These are phyloP conservation scores for Diprion similis DNA, from an alignment of 1,140 invertebrate species.

Conservation along the genomic window DNA sequence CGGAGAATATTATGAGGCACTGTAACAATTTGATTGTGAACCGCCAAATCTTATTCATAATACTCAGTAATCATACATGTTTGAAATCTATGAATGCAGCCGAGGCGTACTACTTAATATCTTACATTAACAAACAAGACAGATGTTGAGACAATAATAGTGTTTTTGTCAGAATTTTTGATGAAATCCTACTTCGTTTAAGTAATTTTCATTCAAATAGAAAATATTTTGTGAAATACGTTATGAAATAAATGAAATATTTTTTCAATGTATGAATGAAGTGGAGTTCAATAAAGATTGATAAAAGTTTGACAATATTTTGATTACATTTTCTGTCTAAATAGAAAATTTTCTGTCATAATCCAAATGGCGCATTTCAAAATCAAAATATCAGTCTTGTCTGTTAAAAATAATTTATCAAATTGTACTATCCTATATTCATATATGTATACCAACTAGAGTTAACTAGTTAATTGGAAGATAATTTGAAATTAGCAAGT, in stretches of 20 bases:
- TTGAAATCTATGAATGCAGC: conserved; percentile 48
- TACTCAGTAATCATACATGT: not conserved
- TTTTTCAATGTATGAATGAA: too few species aligned
- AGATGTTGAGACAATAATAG: not conserved
- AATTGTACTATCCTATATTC: not conserved
- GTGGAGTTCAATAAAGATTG: too few species aligned
- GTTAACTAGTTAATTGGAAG: not conserved
- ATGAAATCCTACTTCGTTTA: not conserved
- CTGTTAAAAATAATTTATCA: conserved; percentile 28
- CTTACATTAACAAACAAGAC: conserved; percentile 28
- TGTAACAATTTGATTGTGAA: not conserved
- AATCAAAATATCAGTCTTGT: conserved; percentile 39
- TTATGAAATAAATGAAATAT: too few species aligned
- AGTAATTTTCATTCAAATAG: too few species aligned
- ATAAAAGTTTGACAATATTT: too few species aligned
- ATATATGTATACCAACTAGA: not conserved
- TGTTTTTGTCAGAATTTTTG: not conserved
- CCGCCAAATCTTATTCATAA: not conserved
- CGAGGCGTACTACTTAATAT: conserved; percentile 26
- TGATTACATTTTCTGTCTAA: not conserved
- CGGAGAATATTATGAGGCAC: not conserved
- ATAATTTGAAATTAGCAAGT: not conserved
- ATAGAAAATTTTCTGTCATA: not conserved
- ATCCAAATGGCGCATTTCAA: not conserved
- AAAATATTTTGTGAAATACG: too few species aligned